phyloP scores from a whole-genome alignment of 2,113 vertebrate genomes.

The Sorex fumeus region DNA sequence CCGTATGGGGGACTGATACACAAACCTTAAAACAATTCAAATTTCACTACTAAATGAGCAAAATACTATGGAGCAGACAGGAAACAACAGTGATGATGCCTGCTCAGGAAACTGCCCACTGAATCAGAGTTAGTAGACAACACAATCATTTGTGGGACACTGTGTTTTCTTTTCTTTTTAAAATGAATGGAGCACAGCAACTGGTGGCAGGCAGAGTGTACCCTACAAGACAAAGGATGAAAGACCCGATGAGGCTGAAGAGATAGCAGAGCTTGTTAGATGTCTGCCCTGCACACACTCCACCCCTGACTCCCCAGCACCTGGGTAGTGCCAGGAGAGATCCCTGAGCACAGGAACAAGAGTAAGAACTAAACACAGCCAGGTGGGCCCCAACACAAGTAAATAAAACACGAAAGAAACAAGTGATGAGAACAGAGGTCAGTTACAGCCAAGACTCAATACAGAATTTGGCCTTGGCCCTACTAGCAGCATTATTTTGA shows the following conservation, averaged over 20 bases:
- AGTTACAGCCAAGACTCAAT: background rate
- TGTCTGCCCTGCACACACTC: too few relatives aligned
- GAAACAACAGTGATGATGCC: background rate
- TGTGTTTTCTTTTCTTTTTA: slow-evolving; percentile 40
- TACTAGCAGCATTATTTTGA: background rate
- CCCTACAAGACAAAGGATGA: background rate
- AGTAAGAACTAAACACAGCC: too few relatives aligned
- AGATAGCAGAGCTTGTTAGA: background rate
- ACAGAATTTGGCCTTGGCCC: slow-evolving; percentile 30
- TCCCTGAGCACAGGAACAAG: too few relatives aligned
- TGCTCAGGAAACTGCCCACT: background rate
- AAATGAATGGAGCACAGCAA: background rate
- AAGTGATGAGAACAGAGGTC: slow-evolving; percentile 15
- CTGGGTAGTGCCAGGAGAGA: too few relatives aligned
- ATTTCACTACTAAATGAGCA: background rate
- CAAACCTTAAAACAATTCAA: background rate
- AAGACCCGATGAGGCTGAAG: too few relatives aligned
- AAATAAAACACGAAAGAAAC: too few relatives aligned
- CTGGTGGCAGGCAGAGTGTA: background rate
- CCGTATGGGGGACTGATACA: background rate
- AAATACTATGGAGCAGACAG: background rate
- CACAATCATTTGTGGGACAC: background rate
- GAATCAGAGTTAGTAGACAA: background rate
- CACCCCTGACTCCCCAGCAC: too few relatives aligned
- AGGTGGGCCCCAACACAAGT: too few relatives aligned